These are phyloP conservation scores for Vulpes ferrilata DNA, from an alignment of 2,113 vertebrate genomes.

Conservation along the genomic window DNA sequence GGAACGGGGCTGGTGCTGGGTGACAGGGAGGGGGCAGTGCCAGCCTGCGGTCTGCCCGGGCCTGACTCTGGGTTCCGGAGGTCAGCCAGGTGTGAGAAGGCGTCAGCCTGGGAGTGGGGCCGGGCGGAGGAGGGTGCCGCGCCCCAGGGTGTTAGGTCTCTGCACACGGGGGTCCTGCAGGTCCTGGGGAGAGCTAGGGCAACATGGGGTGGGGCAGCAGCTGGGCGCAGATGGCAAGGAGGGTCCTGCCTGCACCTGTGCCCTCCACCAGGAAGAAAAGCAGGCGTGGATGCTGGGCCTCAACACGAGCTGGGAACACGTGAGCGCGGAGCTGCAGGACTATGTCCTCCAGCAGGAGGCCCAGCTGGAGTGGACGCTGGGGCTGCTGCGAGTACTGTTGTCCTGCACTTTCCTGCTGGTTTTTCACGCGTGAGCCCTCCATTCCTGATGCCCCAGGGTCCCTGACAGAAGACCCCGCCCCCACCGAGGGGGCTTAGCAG, in stretches of 20 bases:
- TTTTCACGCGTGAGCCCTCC: constrained; percentile 86
- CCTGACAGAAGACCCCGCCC: too few relatives aligned
- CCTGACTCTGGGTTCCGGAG: not conserved
- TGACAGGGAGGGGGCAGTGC: fast-evolving
- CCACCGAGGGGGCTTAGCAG: too few relatives aligned
- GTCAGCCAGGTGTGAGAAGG: not conserved
- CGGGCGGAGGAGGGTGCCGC: not conserved
- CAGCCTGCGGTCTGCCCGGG: fast-evolving
- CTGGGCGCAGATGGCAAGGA: not conserved
- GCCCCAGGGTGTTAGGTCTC: not conserved
- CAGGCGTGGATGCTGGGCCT: constrained; percentile 78
- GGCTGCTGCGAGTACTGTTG: constrained; percentile 85
- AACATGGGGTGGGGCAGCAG: fast-evolving
- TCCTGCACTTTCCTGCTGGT: constrained; percentile 89
- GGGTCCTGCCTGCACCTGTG: fast-evolving
- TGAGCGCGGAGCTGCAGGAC: constrained; percentile 83
- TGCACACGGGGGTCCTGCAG: not conserved
- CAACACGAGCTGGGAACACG: constrained; percentile 61
- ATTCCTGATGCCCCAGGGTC: not conserved
- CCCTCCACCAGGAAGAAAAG: constrained; percentile 79
- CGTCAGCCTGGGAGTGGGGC: not conserved
- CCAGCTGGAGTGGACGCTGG: constrained; percentile 71
- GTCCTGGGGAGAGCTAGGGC: not conserved
- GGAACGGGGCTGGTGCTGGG: fast-evolving
- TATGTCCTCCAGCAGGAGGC: constrained; percentile 73